Base-by-base conservation (phyloP, 2,888 invertebrate genomes). In the Cepaea hortensis region DNA sequence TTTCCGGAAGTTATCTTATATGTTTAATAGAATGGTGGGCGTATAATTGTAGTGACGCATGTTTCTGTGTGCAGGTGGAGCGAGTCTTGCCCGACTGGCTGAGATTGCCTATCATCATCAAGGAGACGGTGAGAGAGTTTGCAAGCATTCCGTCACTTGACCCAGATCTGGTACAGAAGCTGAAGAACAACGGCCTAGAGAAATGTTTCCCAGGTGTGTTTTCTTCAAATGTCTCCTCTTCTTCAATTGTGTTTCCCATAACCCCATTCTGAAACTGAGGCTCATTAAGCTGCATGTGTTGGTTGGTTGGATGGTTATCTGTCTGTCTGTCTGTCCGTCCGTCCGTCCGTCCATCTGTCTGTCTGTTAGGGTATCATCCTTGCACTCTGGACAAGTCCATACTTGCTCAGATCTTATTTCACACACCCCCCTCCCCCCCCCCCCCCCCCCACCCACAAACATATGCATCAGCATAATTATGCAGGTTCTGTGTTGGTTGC, bases 11-110 rank as follows among this genome's bases (percentile, higher is more conserved):
- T 35, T 35, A 35, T 35, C 35, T 35, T 35, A 35, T 35, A 35
- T 35, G 35, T 35, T 35, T 35, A 35, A 35, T 35, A 35, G 35
- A 35, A 35, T 35, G 35, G 35, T 35, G 1, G 35, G 35, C 35
- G 35, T 35, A 35, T 35, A 35, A 35, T 35, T 35, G 35, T 35
- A 35, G 35, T 35, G 35, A 35, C 1, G 35, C 35, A 72, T 72
- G 72, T 23, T 72, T 23, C n/a, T 62, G 18, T 62, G 35, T 48
- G 15, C 87, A 95, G 93, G 96, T 97, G 0, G 96, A 96, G 92
- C 95, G 97, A 94, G 96, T 97, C 9, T 95, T 98, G 79, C 98
- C 98, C 1, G 95, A 96, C 89, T 99, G 98, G 98, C 94, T 99
- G 68, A 96, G 97, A 1, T 96, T 97, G 93, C 97, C 98, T 5